phyloP scores from a whole-genome alignment of 92 coral and sea anemone genomes.

The Palythoa heliodiscus region DNA sequence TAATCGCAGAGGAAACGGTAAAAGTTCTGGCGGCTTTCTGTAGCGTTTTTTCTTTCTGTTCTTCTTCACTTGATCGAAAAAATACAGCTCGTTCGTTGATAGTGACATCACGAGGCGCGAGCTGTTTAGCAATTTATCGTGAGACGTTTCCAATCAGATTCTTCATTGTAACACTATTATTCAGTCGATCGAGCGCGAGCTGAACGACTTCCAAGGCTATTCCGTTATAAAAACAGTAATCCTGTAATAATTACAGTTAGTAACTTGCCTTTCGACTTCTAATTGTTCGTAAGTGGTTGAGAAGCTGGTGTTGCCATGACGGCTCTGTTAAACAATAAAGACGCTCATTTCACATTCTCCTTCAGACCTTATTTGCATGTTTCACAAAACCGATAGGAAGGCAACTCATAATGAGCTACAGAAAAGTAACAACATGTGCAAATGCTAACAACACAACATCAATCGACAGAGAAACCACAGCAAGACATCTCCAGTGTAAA shows the following conservation, averaged over 20 bases:
- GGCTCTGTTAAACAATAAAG: constrained; percentile 24
- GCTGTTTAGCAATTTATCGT: not conserved
- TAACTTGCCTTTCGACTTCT: constrained; percentile 18
- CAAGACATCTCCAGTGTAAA: too few relatives aligned
- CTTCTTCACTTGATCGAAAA: constrained; percentile 73
- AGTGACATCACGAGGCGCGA: constrained; percentile 72
- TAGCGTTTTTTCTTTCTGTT: constrained; percentile 72
- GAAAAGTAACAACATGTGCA: too few relatives aligned
- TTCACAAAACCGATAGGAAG: not conserved
- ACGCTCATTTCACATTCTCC: constrained; percentile 3
- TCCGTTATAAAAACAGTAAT: not conserved
- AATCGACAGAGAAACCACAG: not conserved
- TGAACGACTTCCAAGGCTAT: not conserved
- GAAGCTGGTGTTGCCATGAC: constrained; percentile 26
- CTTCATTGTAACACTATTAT: not conserved
- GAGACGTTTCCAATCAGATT: not conserved
- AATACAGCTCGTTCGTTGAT: constrained; percentile 62
- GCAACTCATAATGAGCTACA: too few relatives aligned
- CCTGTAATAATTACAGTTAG: constrained; percentile 18
- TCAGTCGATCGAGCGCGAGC: constrained; percentile 15
- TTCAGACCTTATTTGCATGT: constrained; percentile 31
- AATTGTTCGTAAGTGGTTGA: constrained; percentile 42
- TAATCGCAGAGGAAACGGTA: constrained; percentile 91
- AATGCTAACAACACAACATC: too few relatives aligned
- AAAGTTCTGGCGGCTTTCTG: constrained; percentile 89